Base-by-base conservation (phyloP, 2,797 vertebrate species). In the Echiichthys vipera region DNA sequence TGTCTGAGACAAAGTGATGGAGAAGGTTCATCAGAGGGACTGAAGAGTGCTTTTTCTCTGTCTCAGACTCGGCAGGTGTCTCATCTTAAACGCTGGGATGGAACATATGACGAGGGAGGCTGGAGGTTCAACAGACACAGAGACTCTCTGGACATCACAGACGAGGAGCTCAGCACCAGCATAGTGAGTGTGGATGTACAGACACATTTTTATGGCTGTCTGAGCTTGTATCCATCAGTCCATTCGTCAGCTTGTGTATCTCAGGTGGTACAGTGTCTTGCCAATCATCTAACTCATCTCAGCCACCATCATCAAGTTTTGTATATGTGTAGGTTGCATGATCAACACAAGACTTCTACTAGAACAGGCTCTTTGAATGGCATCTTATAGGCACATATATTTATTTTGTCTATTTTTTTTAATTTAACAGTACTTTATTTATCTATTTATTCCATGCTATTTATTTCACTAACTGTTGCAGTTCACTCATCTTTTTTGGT, bases 131-230 rank as follows among this genome's bases (percentile, higher is more conserved):
- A 94, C 77, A 87, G 92, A 75, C 90, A 93, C 86, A 77, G 93
- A 77, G 94, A 96, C 80, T 95, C 94, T 2, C 91, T 96, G 57
- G 96, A 96, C 78, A 93, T 94, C 84, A 94, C 95, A 0, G 96
- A 97, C 4, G 95, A 97, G 64, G 96, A 97, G 84, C 94, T 96
- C n/a, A 87, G 94, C 80, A 94, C 95, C 88, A 96, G 95, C 90
- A 97, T 97, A 34, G 96, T 97, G 91, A 96, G 96, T 91, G 14
- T 63, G 58, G 22, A 50, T 40, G 51, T 2, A 8, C 5, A 13
- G 1, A 47, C 15, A 4, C 29, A 22, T 54, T 45, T 54, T 8
- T 36, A 13, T 43, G 42, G 22, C 36, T 32, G 8, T 36, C 8
- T 5, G 22, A 15, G 17, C 17, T 51, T 18, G 46, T 10, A 13